Base-by-base conservation (phyloP, 2,888 invertebrate genomes). In the Rhingia campestris region DNA sequence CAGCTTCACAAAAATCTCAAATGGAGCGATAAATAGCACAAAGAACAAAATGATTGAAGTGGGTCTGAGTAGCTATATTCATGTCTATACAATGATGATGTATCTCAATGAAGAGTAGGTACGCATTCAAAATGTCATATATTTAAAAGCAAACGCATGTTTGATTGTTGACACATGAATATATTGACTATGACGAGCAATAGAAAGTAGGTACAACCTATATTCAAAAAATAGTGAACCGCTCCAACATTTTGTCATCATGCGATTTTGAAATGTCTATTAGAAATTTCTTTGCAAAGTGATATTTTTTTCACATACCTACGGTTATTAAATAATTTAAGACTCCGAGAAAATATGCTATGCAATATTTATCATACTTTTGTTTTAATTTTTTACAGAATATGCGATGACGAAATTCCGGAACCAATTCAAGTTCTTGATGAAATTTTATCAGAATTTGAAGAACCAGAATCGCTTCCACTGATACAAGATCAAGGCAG, bases 401-500 rank as follows among this genome's bases (percentile, higher is more conserved):
- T 43, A 54, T 63, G 43, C 41, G 94, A 95, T 92, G 96, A 96
- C 92, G 97, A 97, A 92, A 96, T 97, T 91, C 96, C 97, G 92
- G 94, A 96, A 91, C 96, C 96, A 88, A 93, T 97, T 92, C 96
- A 96, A 92, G 93, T 97, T 88, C 93, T 97, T 92, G 97, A 97
- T 93, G 95, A 96, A 91, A 97, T 97, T 92, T 93, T 97, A 92
- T 96, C 96, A 88, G 97, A 97, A 93, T 97, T 97, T 93, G 97
- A 97, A 93, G 97, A 97, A 92, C 89, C 89, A 35, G 89, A 91
- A 81, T 90, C 90, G 43, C 89, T 89, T 84, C 91, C 91, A 39
- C 88, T 88, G 79, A 90, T 90, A 80, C 86, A 89, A 86, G 89
- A 89, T 86, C 89, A 89, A 90, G 96, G 95, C 92, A 95, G 95